Base-by-base conservation (phyloP, 1,140 invertebrate genomes). In the Mercenaria mercenaria region DNA sequence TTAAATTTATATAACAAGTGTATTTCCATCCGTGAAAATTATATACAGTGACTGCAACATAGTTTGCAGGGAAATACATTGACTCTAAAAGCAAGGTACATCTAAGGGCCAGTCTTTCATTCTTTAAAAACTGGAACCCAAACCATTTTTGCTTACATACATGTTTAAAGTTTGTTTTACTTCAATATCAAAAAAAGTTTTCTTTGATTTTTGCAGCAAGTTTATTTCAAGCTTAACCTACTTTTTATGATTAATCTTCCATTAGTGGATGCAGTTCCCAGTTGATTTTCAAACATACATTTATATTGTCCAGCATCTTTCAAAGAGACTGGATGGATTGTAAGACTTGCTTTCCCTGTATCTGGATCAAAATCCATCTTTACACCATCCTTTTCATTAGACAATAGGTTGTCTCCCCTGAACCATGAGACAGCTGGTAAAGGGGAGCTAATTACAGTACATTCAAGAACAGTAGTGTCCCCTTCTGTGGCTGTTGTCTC, bases 251-350 rank as follows among this genome's bases (percentile, higher is more conserved):
- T 59, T 11, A 93, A 61, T 32, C 23, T 88, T 34, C 90, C 82
- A 47, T 88, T 91, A n/a, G 94, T 93, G 29, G 91, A 88, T 2
- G 94, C 93, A 74, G 93, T 76, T 34, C 94, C 94, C 11, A 87
- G 26, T 20, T 79, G 32, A 83, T 94, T 95, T 52, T 86, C 83
- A 69, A 92, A 91, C 23, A 92, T 74, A 92, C 93, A 94, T 74
- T 81, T 90, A 79, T 93, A 94, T 26, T 85, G 50, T 1, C 92
- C 94, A 26, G 79, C 67, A 81, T 94, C 89, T 15, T 90, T 80
- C 15, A 84, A 64, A 26, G 74, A 79, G 1, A 86, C 72, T 26
- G 90, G 83, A 15, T 67, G 34, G 20, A 95, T 90, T 47, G 69
- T 81, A 41, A 95, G 79, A 34, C 80, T 52, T 0, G 93, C 93